A percentile compares a stretch with the other conserved stretches of the same genome.
Conservation (phyloP, 1,140 invertebrate genomes). For the Scaptomyza hsui region DNA sequence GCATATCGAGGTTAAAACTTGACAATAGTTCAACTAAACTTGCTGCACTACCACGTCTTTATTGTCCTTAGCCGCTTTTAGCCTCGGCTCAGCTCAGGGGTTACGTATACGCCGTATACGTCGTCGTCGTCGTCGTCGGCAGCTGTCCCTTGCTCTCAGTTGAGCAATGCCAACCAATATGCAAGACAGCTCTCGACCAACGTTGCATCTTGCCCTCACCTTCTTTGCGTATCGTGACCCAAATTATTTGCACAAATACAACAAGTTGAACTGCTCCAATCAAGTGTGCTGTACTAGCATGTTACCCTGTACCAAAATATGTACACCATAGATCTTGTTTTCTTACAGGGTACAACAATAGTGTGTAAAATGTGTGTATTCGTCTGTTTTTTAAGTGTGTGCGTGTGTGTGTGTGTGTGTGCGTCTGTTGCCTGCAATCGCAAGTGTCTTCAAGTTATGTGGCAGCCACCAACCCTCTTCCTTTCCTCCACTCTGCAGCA, state of each 20-base stretch:
- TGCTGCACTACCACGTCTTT: constrained; percentile 58
- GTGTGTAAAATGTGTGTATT: constrained; percentile 23
- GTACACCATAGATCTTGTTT: not conserved
- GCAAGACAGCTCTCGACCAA: constrained; percentile 24
- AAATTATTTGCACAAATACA: constrained; percentile 73
- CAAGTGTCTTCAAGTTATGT: constrained; percentile 65
- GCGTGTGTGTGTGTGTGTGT: too few species aligned
- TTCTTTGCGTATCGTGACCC: constrained; percentile 68
- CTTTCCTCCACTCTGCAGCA: not conserved
- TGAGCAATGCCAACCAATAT: constrained; percentile 29
- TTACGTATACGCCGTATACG: constrained; percentile 59
- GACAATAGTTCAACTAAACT: constrained; percentile 81
- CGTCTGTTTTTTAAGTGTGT: constrained; percentile 22
- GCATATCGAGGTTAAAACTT: constrained; percentile 81
- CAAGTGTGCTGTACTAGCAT: not conserved
- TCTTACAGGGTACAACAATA: constrained; percentile 19
- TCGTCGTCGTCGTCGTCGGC: constrained; percentile 5
- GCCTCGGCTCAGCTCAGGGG: constrained; percentile 44
- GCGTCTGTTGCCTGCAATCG: constrained; percentile 45
- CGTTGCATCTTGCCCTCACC: not conserved
- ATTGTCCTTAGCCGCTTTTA: constrained; percentile 66
- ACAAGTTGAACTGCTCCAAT: not conserved
- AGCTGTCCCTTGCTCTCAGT: not conserved
- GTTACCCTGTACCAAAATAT: not conserved
- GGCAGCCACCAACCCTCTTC: not conserved